Conservation (phyloP, 2,797 vertebrate genomes). For the Phoxinus dragarum region DNA sequence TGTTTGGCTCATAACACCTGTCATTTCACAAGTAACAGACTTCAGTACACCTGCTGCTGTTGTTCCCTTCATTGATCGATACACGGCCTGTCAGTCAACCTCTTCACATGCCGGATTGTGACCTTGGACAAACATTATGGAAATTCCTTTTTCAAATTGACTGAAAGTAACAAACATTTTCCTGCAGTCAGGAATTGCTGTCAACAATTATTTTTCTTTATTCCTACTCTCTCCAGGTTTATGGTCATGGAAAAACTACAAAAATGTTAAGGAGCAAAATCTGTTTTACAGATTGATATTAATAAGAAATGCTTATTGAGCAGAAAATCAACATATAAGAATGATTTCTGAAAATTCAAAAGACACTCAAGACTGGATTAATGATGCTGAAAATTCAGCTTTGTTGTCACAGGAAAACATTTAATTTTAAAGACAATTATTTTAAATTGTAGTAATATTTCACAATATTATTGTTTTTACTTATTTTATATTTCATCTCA, state of each 20-base stretch:
- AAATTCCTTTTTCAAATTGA: conserved; percentile 8
- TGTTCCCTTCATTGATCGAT: conserved; percentile 48
- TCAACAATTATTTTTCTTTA: neutral
- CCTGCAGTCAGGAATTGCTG: neutral
- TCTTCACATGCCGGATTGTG: conserved; percentile 41
- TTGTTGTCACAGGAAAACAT: no score
- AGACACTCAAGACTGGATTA: neutral
- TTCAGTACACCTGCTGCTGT: conserved; percentile 47
- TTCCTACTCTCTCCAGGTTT: neutral
- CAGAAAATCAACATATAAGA: no score
- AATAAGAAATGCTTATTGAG: no score
- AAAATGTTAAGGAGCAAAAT: no score
- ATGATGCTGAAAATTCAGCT: neutral
- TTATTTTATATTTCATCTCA: neutral
- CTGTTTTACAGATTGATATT: no score
- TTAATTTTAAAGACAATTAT: neutral
- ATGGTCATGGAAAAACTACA: neutral
- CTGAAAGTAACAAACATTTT: conserved; percentile 23
- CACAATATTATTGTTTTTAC: neutral
- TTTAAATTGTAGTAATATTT: neutral
- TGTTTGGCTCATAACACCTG: conserved; percentile 49
- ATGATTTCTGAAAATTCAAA: no score
- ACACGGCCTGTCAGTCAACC: conserved; percentile 43
- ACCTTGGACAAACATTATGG: conserved; percentile 36
- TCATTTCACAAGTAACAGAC: conserved; percentile 33